Percentiles rank a stretch among this genome's conserved stretches.
Conservation (phyloP, 2,797 vertebrate genomes). For the Poeciliopsis presidionis region DNA sequence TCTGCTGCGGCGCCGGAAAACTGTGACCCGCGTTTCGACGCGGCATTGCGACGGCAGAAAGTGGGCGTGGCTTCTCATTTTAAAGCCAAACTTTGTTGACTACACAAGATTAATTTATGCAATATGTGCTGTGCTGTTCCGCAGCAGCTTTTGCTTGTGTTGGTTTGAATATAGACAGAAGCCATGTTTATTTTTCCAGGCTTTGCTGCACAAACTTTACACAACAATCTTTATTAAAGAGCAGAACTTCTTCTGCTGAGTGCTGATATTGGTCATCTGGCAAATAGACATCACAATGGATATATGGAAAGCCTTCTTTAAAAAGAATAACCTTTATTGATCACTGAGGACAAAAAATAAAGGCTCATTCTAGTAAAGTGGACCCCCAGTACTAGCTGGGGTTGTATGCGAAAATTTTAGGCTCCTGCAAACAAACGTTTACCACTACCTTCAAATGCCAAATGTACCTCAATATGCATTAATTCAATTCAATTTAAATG, state of each 20-base stretch:
- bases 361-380: no score
- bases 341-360: no score
- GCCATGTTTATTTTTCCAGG: not conserved
- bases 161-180: not conserved
- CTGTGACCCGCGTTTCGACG: not conserved
- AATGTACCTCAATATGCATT: no score
- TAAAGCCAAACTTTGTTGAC: not conserved
- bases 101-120: not conserved
- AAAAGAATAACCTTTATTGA: not conserved
- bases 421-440: no score
- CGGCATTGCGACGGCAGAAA: not conserved
- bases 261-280: not conserved
- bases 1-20: not conserved
- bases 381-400: no score
- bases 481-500: no score
- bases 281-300: not conserved
- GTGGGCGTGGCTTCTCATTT: not conserved
- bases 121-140: not conserved
- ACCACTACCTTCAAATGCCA: no score
- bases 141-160: not conserved
- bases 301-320: not conserved
- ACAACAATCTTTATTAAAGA: not conserved
- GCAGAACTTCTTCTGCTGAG: not conserved
- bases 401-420: no score
- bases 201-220: not conserved